These are phyloP conservation scores for Pachycephala philippinensis DNA, from an alignment of 2,113 vertebrate genomes.

Conservation along the genomic window DNA sequence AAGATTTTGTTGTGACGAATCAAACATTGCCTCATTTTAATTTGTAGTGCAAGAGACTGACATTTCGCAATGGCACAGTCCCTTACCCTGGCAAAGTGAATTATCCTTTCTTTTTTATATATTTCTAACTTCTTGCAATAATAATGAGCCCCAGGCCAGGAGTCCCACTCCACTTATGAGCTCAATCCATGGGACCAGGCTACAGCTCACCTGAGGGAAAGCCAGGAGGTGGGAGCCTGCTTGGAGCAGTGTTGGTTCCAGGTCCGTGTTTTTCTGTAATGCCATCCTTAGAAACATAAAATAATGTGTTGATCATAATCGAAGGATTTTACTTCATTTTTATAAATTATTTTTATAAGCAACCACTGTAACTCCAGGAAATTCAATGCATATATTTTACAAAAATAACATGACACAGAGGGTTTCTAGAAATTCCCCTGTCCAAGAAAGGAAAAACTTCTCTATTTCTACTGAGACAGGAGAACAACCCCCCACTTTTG, in stretches of 20 bases:
- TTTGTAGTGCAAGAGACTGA: not conserved
- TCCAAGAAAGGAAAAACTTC: not conserved
- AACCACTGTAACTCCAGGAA: not conserved
- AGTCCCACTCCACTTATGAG: fast-evolving
- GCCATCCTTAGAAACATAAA: not conserved
- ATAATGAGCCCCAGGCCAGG: not conserved
- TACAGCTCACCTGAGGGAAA: fast-evolving
- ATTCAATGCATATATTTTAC: not conserved
- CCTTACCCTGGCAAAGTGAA: not conserved
- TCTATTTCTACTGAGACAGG: not conserved
- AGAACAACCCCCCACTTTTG: not conserved
- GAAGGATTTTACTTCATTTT: not conserved
- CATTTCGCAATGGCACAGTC: fast-evolving
- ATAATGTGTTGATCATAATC: fast-evolving
- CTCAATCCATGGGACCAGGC: fast-evolving
- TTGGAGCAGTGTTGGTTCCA: not conserved
- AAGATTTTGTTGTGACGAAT: not conserved
- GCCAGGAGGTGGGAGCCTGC: not conserved
- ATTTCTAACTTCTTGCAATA: no score
- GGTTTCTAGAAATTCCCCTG: not conserved
- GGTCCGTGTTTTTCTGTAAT: fast-evolving
- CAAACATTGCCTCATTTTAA: not conserved
- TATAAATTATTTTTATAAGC: not conserved
- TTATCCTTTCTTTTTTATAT: fast-evolving
- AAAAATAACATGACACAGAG: not conserved